Base-by-base conservation (phyloP, 2,888 invertebrate species). In the Chrysolina oricalcia region DNA sequence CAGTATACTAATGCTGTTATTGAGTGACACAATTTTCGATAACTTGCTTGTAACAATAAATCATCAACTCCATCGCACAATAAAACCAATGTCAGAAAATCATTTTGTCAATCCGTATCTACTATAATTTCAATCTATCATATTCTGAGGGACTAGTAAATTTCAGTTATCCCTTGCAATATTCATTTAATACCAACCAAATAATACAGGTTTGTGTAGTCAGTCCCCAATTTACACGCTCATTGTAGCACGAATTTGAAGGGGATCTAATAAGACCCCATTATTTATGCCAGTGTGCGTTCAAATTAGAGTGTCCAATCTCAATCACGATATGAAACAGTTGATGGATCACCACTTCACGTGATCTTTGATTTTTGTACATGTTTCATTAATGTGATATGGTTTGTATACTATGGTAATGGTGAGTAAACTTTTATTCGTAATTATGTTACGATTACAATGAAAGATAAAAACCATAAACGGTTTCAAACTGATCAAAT, bases 261-360 rank as follows among this genome's bases (percentile, higher is more conserved):
- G 35, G 35, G 35, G 35, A 35, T 35, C 35, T 35, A 35, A 35
- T 35, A 35, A 35, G 35, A 8, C 6, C 35, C 35, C 35, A 35
- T 35, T 35, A 35, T 35, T 35, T 35, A 35, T 35, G 35, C 35
- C 35, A 5, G 53, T 21, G 9, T 11, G 53, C 21, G 10, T 21
- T 53, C 53, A 21, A 53, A 53, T 53, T 48, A 48, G 48, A 53
- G 19, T 53, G 53, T 13, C 53, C 53, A 48, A 48, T 17, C 48
- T 48, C 48, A 17, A 48, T 48, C 53, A 53, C 21, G 19, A 53
- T 21, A 21, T 21, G 21, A 13, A 21, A 21, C 53, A 53, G 21
- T 13, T 53, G 53, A 53, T 53, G 53, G 53, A 53, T 53, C 21
- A 53, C 53, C 19, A 53, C 13, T 21, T 53, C 53, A 53, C 13